Evolutionary conservation across 2,797 vertebrate species (phyloP).

Genomic region (Notoglanidium macrostoma): DNA sequence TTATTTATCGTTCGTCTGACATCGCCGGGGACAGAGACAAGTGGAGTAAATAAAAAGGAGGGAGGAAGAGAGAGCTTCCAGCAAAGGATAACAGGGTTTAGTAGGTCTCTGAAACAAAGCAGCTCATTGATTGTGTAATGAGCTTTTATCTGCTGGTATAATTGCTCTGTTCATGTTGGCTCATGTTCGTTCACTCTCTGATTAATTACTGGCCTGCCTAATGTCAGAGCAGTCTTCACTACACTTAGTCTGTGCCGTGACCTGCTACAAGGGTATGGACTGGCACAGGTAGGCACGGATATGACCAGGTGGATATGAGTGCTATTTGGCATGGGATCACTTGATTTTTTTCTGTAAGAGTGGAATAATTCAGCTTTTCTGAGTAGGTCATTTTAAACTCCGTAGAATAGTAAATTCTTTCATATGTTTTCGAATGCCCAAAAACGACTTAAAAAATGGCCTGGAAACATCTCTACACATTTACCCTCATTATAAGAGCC

Average conservation of each 20-base stretch:
- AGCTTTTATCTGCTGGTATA: conserved; percentile 64
- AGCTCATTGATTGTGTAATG: conserved; percentile 63
- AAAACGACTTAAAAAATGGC: background rate
- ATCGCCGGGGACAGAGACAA: conserved; percentile 59
- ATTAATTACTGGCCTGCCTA: conserved; percentile 53
- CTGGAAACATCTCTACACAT: background rate
- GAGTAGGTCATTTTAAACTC: background rate
- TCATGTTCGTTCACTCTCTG: conserved; percentile 58
- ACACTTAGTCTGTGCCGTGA: conserved; percentile 44
- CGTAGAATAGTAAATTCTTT: background rate
- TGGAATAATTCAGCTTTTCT: background rate
- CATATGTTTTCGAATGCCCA: background rate
- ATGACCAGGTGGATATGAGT: background rate
- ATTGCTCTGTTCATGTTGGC: conserved; percentile 61
- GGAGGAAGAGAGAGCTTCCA: conserved; percentile 59
- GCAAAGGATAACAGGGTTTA: conserved; percentile 53
- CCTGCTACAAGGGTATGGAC: conserved; percentile 19
- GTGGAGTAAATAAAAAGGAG: conserved; percentile 59
- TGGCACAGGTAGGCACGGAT: background rate
- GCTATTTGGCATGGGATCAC: background rate
- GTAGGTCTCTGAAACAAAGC: conserved; percentile 55
- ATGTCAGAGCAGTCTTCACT: conserved; percentile 35
- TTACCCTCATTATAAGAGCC: background rate
- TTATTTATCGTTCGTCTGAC: conserved; percentile 61
- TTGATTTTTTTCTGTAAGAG: no score